These are phyloP conservation scores for Scrobipalpa atriplicella DNA, from an alignment of 2,888 invertebrate species.

Conservation along the genomic window DNA sequence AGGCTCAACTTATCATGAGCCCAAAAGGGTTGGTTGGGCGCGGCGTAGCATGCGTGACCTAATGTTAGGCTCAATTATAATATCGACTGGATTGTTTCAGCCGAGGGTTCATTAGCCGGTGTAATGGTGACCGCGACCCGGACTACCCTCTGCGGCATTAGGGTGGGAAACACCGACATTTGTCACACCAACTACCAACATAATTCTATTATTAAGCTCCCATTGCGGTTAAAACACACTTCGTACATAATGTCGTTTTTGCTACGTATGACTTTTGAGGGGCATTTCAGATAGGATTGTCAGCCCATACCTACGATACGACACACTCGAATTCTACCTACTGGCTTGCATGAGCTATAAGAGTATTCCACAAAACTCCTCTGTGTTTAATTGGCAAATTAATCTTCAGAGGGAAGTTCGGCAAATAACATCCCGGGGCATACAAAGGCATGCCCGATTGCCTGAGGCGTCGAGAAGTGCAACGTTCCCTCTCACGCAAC, in stretches of 20 bases:
- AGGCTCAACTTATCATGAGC: no score
- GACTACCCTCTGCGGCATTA: neutral
- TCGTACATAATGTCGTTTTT: no score
- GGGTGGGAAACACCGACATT: constrained; percentile 29
- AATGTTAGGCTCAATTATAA: constrained; percentile 45
- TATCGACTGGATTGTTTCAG: constrained; percentile 42
- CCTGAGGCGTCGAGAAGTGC: constrained; percentile 46
- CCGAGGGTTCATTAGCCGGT: constrained; percentile 39
- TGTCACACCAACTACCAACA: constrained; percentile 29
- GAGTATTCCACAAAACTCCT: neutral
- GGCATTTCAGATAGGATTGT: no score
- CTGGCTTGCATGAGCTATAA: no score
- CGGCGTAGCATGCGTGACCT: constrained; percentile 52
- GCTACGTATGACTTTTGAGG: no score
- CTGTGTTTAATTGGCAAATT: constrained; percentile 18
- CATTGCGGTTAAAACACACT: neutral
- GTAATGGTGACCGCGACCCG: constrained; percentile 35
- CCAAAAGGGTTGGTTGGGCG: constrained; percentile 40
- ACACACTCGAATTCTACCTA: no score
- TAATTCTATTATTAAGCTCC: constrained; percentile 27
- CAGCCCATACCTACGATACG: no score
- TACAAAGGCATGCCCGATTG: neutral
- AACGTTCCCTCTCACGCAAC: constrained; percentile 61
- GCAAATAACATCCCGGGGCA: constrained; percentile 50
- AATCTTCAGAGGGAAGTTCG: constrained; percentile 41